Base-by-base conservation (phyloP, 2,113 vertebrate genomes). In the Pelecanus crispus region DNA sequence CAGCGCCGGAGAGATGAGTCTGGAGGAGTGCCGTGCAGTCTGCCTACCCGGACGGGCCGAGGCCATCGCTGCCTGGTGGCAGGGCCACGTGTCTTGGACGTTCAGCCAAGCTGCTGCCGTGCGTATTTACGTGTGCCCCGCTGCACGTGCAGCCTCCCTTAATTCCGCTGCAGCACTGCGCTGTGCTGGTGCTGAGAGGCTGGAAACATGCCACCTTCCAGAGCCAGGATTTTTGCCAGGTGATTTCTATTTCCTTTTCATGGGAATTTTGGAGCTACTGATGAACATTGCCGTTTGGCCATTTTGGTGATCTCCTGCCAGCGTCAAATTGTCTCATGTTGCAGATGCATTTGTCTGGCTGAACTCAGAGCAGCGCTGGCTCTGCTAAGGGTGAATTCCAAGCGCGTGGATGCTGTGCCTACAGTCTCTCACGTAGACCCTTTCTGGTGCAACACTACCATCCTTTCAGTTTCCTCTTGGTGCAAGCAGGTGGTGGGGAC, bases 21-120 rank as follows among this genome's bases (percentile, higher is more conserved):
- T 13, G 56, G 68, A 25, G 82, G 52, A 2, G 7, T 4, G 36
- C 3, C 0, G 0, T 17, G 62, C 12, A 1, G 0, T 2, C 1
- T 9, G 50, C 15, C 25, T 29, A 3, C 83, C 10, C 11, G 6
- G 28, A 3, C 0, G 0, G 73, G 3, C 34, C 0, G 0, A 3
- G 31, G 18, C 0, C 1, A 1, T 6, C 3, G 20, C 40, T 18
- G 72, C 75, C 5, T 6, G 4, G 11, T 31, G 52, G 10, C 8
- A 3, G 42, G 13, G 49, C 66, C 6, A 0, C 4, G 1, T 70
- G 67, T 17, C 21, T 7, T 1, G 14, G 44, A 1, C 2, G 3
- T 11, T 28, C 18, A 8, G 77, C 55, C 45, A 4, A 1, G 40
- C 83, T 59, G 63, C 40, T 21, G 65, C 68, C 14, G 2, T 2